Conservation (phyloP, 2,113 vertebrate genomes). For the Butorides virescens region DNA sequence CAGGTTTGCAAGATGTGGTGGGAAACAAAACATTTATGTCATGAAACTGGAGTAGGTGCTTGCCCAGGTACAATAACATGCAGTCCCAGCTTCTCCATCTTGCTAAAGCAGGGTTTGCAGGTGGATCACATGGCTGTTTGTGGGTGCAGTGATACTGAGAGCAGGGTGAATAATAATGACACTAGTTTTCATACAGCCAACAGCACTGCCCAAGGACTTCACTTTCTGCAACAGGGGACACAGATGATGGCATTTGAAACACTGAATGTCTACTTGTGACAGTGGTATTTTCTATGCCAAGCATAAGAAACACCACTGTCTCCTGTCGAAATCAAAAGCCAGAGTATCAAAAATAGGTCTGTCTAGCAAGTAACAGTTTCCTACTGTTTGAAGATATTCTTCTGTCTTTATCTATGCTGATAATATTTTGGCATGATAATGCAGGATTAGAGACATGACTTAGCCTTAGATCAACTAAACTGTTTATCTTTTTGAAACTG, state of each 20-base stretch:
- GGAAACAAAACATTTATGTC: neutral
- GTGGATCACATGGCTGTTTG: neutral
- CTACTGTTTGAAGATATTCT: neutral
- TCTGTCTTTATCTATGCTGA: neutral
- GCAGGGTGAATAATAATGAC: neutral
- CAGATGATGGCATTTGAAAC: neutral
- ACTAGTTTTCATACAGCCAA: neutral
- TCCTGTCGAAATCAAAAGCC: neutral
- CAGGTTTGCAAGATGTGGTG: neutral
- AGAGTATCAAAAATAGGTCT: neutral
- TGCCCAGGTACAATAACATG: neutral
- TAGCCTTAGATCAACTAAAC: neutral
- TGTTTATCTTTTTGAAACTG: neutral
- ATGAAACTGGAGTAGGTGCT: neutral
- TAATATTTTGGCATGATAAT: neutral
- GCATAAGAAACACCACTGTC: neutral
- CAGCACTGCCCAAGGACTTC: neutral
- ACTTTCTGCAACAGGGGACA: neutral
- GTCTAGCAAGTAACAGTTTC: neutral
- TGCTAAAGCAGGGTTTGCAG: neutral
- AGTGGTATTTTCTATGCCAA: neutral
- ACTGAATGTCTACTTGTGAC: neutral
- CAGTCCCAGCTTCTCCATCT: neutral
- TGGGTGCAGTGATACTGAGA: neutral
- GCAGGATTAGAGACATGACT: neutral